These are phyloP conservation scores for Teleogryllus occipitalis DNA, from an alignment of 1,140 invertebrate species.

Conservation along the genomic window DNA sequence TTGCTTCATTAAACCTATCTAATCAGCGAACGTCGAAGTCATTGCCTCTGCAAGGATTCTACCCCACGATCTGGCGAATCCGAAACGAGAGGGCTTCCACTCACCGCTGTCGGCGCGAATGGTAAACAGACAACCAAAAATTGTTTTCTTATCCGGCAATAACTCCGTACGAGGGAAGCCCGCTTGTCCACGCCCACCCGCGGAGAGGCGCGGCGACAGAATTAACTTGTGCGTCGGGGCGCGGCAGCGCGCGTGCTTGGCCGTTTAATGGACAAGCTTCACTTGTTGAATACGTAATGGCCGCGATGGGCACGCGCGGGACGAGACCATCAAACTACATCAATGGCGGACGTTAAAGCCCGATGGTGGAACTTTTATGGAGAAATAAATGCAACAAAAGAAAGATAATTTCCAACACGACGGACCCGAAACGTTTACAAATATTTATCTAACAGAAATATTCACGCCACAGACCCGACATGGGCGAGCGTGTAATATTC, in stretches of 20 bases:
- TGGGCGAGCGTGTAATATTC: neutral
- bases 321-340: neutral
- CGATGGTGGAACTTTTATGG: neutral
- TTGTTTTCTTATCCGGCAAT: neutral
- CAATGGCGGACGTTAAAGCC: neutral
- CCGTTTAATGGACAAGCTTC: neutral
- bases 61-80: too few relatives aligned
- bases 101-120: too few relatives aligned
- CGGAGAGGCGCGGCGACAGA: neutral
- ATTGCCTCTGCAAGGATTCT: too few relatives aligned
- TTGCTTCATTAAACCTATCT: too few relatives aligned
- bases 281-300: neutral
- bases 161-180: neutral
- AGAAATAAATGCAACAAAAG: neutral
- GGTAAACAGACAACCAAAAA: neutral
- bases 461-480: neutral
- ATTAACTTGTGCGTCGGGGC: neutral
- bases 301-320: neutral
- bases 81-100: too few relatives aligned
- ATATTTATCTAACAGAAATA: constrained; percentile 2
- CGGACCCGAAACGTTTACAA: neutral
- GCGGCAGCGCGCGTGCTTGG: neutral
- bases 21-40: too few relatives aligned
- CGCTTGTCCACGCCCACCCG: neutral
- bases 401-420: neutral